These are phyloP conservation scores for Heliconius hewitsoni DNA, from an alignment of 1,140 invertebrate species.

Conservation along the genomic window DNA sequence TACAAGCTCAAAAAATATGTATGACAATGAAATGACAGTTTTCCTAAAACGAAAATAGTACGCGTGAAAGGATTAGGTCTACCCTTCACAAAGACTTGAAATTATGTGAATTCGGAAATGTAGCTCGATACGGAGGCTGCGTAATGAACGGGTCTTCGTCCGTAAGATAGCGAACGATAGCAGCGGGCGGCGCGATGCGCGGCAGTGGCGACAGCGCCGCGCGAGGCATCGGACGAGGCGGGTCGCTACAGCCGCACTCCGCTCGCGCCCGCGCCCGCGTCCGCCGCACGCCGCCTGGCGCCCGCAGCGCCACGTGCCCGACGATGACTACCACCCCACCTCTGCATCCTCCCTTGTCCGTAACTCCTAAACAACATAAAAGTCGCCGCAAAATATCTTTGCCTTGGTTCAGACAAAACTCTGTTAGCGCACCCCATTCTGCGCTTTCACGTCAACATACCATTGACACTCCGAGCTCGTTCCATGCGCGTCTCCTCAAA, in stretches of 20 bases:
- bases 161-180: conserved; percentile 49
- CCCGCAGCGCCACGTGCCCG: conserved; percentile 57
- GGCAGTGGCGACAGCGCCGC: conserved; percentile 69
- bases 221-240: conserved; percentile 64
- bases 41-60: conserved; percentile 8
- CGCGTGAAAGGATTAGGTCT: conserved; percentile 49
- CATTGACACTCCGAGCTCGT: conserved; percentile 93
- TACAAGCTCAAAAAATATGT: neutral
- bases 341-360: conserved; percentile 72
- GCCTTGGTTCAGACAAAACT: conserved; percentile 92
- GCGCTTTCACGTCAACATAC: conserved; percentile 91
- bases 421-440: conserved; percentile 86
- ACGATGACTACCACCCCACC: conserved; percentile 81
- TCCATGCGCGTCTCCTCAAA: conserved; percentile 85
- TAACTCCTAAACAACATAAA: conserved; percentile 83
- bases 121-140: conserved; percentile 80
- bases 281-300: conserved; percentile 42
- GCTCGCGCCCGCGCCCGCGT: conserved; percentile 41
- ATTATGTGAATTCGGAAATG: conserved; percentile 68
- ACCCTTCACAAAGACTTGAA: conserved; percentile 53
- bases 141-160: conserved; percentile 63
- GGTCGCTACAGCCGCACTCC: conserved; percentile 35
- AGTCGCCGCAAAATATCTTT: conserved; percentile 91
- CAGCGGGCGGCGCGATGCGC: conserved; percentile 47
- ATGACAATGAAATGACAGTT: neutral